A percentile compares a stretch with the other conserved stretches of the same genome.
These are phyloP conservation scores for Macaria notata DNA, from an alignment of 2,888 invertebrate genomes.

Conservation along the genomic window DNA sequence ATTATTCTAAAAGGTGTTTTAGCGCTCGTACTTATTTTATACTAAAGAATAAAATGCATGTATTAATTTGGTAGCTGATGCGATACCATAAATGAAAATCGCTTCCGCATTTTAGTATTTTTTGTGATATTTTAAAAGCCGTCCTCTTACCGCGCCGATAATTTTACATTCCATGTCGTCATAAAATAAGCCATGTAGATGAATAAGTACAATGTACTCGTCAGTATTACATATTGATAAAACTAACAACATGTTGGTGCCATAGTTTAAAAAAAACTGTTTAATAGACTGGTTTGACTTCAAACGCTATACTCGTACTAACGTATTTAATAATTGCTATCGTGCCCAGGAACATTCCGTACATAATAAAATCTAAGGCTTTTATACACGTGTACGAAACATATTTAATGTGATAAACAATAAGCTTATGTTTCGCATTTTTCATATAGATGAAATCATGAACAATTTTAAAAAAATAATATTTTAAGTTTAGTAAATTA, in stretches of 20 bases:
- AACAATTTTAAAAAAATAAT: slow-evolving; percentile 7
- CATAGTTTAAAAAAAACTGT: slow-evolving; percentile 42
- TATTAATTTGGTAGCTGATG: slow-evolving; percentile 6
- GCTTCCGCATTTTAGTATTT: slow-evolving; percentile 16
- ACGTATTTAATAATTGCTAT: slow-evolving; percentile 1
- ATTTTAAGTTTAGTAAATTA: too few relatives aligned
- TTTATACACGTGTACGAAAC: not conserved
- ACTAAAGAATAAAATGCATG: not conserved
- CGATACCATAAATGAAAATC: not conserved
- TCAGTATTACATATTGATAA: slow-evolving; percentile 59
- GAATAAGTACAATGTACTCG: slow-evolving; percentile 55
- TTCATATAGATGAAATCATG: slow-evolving; percentile 4
- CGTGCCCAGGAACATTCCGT: slow-evolving; percentile 12
- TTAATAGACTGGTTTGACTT: slow-evolving; percentile 5
- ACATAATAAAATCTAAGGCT: not conserved
- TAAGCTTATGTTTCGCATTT: too few relatives aligned
- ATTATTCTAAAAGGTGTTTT: too few relatives aligned
- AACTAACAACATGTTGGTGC: slow-evolving; percentile 50
- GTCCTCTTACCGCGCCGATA: slow-evolving; percentile 43
- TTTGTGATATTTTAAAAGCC: slow-evolving; percentile 38
- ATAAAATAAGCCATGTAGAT: slow-evolving; percentile 26
- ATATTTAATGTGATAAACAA: not conserved
- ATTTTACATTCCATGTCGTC: slow-evolving; percentile 25
- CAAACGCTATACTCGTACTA: not conserved
- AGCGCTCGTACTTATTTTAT: too few relatives aligned